Percentiles rank a stretch among this genome's conserved stretches.
These are phyloP conservation scores for Arvicanthis niloticus DNA, from an alignment of 2,113 vertebrate species.

Conservation along the genomic window DNA sequence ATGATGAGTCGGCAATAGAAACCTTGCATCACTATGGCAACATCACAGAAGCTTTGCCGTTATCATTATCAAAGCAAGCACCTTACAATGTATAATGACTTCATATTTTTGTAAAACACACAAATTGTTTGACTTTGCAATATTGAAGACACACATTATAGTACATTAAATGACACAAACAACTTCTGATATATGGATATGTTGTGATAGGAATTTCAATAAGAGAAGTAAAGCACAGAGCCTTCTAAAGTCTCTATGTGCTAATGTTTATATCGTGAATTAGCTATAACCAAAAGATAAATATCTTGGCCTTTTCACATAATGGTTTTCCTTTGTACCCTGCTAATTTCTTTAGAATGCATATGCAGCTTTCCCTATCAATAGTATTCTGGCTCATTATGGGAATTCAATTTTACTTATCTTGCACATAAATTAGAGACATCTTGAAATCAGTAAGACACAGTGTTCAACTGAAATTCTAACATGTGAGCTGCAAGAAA, in stretches of 20 bases:
- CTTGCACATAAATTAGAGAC: slow-evolving; percentile 64
- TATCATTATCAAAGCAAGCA: not conserved
- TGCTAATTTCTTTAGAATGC: slow-evolving; percentile 52
- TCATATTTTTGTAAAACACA: not conserved
- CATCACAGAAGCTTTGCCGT: not conserved
- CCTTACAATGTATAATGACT: not conserved
- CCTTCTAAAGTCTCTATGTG: not conserved
- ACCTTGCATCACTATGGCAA: not conserved
- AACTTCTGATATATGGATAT: not conserved
- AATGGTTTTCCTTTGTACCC: slow-evolving; percentile 50
- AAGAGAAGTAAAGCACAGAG: not conserved
- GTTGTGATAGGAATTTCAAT: slow-evolving; percentile 4
- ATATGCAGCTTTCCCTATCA: slow-evolving; percentile 42
- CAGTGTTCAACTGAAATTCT: slow-evolving; percentile 14
- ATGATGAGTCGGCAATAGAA: not conserved
- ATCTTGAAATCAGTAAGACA: slow-evolving; percentile 43
- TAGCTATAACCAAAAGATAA: slow-evolving; percentile 57
- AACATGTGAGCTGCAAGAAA: not conserved
- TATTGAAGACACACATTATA: not conserved
- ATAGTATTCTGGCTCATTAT: slow-evolving; percentile 17
- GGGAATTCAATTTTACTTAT: slow-evolving; percentile 63
- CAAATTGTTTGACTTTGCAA: not conserved
- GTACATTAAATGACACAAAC: not conserved
- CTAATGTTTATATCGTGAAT: slow-evolving; percentile 1
- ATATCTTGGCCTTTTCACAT: slow-evolving; percentile 45